Evolutionary conservation across 2,888 invertebrate species (phyloP), one percentile per base, ranked within the genome.

Genomic region (Cremastobaeus sp.): DNA sequence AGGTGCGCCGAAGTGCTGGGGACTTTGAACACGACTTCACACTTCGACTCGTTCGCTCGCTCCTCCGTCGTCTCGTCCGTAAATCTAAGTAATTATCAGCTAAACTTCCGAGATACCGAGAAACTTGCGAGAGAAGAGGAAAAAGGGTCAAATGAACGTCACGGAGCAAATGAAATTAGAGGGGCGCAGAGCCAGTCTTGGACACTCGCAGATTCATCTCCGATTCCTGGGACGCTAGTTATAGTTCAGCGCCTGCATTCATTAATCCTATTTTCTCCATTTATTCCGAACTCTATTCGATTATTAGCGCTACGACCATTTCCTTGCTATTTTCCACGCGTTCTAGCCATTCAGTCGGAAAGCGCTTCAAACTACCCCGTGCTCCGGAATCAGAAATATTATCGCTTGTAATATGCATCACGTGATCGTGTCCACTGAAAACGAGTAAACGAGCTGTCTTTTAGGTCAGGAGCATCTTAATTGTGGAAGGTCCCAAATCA

Each of bases 21-120:
- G 79, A 79, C 83, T 84, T 83, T 81, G 86, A 87, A 87, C 87
- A 87, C 85, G 87, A 86, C 85, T 87, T 87, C 85, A 87, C 87
- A 87, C 87, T 87, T 84, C 85, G 85, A 84, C 85, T 84, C 85
- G 79, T 77, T 77, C 77, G 55, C 59, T 75, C 74, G 65, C 76
- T 70, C 66, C 55, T 72, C 60, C 76, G 54, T 71, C 66, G 48
- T 69, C 81, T 78, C 77, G 78, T 76, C 76, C 79, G 80, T 82
- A 83, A 86, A 86, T 87, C 84, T 83, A 83, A 84, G 84, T 86
- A 87, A 87, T 87, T 87, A 87, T 85, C 85, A 82, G 82, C 81
- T 79, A 82, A 85, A 86, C 80, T 86, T 86, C 65, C 73, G 69
- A 66, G 71, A 79, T 78, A 52, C 62, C 60, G 68, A 59, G 72